These are phyloP conservation scores for Corapipo altera DNA, from an alignment of 2,113 vertebrate species.

Conservation along the genomic window DNA sequence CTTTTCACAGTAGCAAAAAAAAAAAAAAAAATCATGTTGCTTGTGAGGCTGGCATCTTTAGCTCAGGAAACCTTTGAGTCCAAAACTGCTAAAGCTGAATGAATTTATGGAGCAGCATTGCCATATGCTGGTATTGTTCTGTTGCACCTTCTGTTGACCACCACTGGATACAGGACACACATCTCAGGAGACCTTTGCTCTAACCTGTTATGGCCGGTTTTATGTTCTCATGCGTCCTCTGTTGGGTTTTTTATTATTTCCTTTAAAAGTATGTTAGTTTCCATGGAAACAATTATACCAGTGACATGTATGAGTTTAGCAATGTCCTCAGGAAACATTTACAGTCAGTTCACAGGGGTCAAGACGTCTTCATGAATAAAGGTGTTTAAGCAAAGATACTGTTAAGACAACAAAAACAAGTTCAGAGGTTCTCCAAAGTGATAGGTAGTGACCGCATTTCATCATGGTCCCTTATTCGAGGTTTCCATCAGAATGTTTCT, in stretches of 20 bases:
- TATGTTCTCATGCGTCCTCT: not conserved
- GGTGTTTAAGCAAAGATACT: not conserved
- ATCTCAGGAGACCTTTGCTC: conserved; percentile 17
- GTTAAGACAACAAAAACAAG: not conserved
- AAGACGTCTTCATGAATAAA: not conserved
- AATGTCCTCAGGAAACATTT: conserved; percentile 9
- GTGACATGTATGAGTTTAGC: not conserved
- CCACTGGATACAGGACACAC: not conserved
- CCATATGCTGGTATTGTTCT: not conserved
- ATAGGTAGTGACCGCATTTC: not conserved
- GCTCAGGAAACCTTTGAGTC: not conserved
- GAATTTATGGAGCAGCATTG: not conserved
- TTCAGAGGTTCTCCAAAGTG: not conserved
- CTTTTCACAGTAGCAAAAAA: not conserved
- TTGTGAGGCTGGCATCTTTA: not conserved
- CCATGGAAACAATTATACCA: conserved; percentile 44
- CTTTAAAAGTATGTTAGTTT: conserved; percentile 20
- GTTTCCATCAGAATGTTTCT: not conserved
- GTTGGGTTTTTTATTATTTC: conserved; percentile 10
- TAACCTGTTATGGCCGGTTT: not conserved
- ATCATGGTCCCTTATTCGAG: not conserved
- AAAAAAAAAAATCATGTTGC: not conserved
- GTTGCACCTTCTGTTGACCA: not conserved
- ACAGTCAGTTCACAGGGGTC: not conserved
- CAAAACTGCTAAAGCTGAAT: conserved; percentile 1